Evolutionary conservation across 2,888 invertebrate species (phyloP).

Genomic region (Metellina segmentata): DNA sequence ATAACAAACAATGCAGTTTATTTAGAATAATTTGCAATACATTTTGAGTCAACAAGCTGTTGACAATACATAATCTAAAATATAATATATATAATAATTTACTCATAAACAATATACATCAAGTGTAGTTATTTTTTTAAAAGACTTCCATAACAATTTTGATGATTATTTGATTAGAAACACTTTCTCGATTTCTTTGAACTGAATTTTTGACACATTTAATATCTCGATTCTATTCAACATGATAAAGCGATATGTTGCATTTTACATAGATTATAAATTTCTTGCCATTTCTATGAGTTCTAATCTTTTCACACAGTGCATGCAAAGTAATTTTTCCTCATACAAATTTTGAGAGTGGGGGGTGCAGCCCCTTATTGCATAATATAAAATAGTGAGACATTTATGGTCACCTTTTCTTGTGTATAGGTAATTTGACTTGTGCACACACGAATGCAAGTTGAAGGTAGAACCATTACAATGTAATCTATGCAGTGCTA

Average conservation of each 20-base stretch:
- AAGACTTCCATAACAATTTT: background rate
- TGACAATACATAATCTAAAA: background rate
- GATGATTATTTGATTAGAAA: background rate
- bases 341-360: background rate
- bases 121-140: background rate
- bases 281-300: background rate
- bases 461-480: background rate
- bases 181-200: background rate
- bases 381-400: background rate
- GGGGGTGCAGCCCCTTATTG: background rate
- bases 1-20: background rate
- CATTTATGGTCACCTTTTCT: background rate
- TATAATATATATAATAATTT: background rate
- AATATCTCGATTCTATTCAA: background rate
- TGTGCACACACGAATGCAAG: conserved; percentile 31
- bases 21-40: background rate
- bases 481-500: conserved; percentile 17
- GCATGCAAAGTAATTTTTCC: background rate
- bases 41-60: background rate
- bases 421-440: background rate
- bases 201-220: background rate
- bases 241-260: background rate
- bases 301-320: background rate
- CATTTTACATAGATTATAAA: background rate
- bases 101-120: background rate